Percentiles rank a stretch among this genome's conserved stretches.
Conservation (phyloP, 2,113 vertebrate species). For the Oncorhynchus gorbuscha region DNA sequence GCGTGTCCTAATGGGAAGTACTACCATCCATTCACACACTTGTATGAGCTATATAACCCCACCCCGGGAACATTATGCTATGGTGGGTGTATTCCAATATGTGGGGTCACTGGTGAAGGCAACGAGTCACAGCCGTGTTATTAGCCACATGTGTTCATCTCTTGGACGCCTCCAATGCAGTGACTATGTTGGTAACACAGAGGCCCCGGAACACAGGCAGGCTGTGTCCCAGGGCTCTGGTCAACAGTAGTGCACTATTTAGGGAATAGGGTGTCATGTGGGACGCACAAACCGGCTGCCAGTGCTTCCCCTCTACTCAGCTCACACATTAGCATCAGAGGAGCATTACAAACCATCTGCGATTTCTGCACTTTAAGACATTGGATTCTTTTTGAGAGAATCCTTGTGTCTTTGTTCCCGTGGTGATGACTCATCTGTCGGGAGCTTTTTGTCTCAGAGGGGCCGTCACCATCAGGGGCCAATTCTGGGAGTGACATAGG, state of each 20-base stretch:
- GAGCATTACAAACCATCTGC: conserved; percentile 68
- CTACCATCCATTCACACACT: conserved; percentile 61
- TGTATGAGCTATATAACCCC: conserved; percentile 66
- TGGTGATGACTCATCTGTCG: conserved; percentile 39
- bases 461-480: conserved; percentile 11
- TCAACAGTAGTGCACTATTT: too few species aligned
- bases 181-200: conserved; percentile 42
- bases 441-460: conserved; percentile 16
- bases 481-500: conserved; percentile 26
- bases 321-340: conserved; percentile 54
- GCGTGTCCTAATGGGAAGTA: conserved; percentile 60
- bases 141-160: conserved; percentile 51
- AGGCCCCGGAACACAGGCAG: conserved; percentile 38
- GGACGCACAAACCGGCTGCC: not conserved
- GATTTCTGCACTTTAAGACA: conserved; percentile 46
- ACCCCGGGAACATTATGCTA: conserved; percentile 40
- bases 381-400: conserved; percentile 44
- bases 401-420: conserved; percentile 57
- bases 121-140: conserved; percentile 46
- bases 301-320: conserved; percentile 41
- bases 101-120: conserved; percentile 48
- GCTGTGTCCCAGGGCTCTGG: too few species aligned
- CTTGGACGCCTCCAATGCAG: conserved; percentile 48
- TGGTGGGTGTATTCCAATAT: conserved; percentile 60
- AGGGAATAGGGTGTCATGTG: too few species aligned